A percentile compares a stretch with the other conserved stretches of the same genome.
These are phyloP conservation scores for Myotis planiceps DNA, from an alignment of 2,797 vertebrate species.

Conservation along the genomic window DNA sequence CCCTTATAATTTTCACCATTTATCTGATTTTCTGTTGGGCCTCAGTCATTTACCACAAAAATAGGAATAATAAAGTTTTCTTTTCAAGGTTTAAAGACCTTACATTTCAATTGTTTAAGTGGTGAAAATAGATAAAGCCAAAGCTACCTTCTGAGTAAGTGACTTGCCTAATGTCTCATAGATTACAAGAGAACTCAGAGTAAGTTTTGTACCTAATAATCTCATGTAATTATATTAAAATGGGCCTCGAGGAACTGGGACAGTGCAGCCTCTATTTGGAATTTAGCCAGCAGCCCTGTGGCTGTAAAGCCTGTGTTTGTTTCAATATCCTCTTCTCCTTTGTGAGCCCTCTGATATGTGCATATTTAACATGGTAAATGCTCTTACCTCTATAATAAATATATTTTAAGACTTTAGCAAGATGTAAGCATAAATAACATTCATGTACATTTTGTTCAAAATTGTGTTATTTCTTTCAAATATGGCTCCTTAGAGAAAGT, in stretches of 20 bases:
- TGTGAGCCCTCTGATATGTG: neutral
- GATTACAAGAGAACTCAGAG: neutral
- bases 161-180: slow-evolving; percentile 28
- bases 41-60: neutral
- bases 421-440: neutral
- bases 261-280: neutral
- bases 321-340: neutral
- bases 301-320: neutral
- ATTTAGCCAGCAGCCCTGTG: neutral
- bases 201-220: neutral
- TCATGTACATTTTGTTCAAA: neutral
- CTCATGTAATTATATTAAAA: neutral
- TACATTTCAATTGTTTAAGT: neutral
- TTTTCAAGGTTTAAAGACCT: neutral
- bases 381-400: neutral
- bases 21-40: neutral
- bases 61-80: neutral
- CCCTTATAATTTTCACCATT: neutral
- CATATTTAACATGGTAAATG: neutral
- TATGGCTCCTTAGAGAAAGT: neutral
- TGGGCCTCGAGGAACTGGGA: neutral
- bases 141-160: slow-evolving; percentile 13
- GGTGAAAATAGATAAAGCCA: neutral
- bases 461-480: neutral
- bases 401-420: neutral